phyloP scores from a whole-genome alignment of 1,140 invertebrate genomes.

The Cydia splendana region DNA sequence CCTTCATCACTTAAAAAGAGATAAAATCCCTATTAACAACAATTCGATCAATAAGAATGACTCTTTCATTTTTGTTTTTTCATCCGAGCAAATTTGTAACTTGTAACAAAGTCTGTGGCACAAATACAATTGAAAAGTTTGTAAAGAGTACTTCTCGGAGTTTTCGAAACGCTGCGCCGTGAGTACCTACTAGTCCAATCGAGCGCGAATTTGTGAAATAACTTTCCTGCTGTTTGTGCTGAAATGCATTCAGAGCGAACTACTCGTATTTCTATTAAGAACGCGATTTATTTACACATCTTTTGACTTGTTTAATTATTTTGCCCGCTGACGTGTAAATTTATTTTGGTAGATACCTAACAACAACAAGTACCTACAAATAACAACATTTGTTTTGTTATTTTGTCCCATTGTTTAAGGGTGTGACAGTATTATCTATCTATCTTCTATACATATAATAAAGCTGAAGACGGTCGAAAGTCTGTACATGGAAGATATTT shows the following conservation, averaged over 20 bases:
- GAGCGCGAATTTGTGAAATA: conserved; percentile 32
- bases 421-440: no score
- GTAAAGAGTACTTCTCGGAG: conserved; percentile 12
- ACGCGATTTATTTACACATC: background rate
- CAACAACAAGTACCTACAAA: background rate
- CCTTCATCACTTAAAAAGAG: no score
- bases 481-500: no score
- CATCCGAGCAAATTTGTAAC: background rate
- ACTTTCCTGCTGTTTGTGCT: conserved; percentile 18
- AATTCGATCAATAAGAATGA: conserved; percentile 2
- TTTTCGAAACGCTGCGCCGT: conserved; percentile 1
- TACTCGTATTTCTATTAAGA: conserved; percentile 25
- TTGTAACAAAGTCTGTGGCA: conserved; percentile 23
- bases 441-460: no score
- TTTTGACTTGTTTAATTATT: background rate
- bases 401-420: no score
- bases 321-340: background rate
- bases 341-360: no score
- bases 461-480: no score
- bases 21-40: no score
- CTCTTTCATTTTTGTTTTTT: background rate
- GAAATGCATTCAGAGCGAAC: conserved; percentile 8
- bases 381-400: no score
- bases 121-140: conserved; percentile 32
- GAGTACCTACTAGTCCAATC: conserved; percentile 15